A percentile compares a stretch with the other conserved stretches of the same genome.
Evolutionary conservation across 1,140 invertebrate species (phyloP).

Genomic region (Euwallacea fornicatus): DNA sequence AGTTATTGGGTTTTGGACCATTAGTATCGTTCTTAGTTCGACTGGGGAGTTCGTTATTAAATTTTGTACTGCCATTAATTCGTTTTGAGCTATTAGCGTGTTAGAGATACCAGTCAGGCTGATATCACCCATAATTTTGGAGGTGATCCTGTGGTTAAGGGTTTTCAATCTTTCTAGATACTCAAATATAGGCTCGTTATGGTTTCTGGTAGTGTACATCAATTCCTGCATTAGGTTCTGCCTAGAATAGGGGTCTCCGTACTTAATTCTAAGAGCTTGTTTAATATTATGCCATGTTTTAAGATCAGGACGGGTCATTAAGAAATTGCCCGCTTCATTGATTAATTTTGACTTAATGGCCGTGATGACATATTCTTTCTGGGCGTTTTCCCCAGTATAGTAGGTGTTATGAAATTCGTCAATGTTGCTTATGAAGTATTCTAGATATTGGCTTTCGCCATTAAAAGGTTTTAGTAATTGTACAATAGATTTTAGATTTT

Average conservation of each 20-base stretch:
- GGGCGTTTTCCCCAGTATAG: not conserved
- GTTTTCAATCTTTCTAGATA: slow-evolving; percentile 17
- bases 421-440: not conserved
- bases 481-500: too few relatives aligned
- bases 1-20: slow-evolving; percentile 3
- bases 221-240: slow-evolving; percentile 16
- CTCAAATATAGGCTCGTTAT: slow-evolving; percentile 10
- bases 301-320: slow-evolving; percentile 16
- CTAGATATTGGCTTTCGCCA: too few relatives aligned
- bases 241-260: slow-evolving; percentile 9
- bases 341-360: slow-evolving; percentile 20
- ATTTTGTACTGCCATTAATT: slow-evolving; percentile 5
- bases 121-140: slow-evolving; percentile 12
- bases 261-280: slow-evolving; percentile 20
- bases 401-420: not conserved
- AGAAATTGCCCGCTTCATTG: slow-evolving; percentile 10
- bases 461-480: too few relatives aligned
- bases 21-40: slow-evolving; percentile 11
- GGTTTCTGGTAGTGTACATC: slow-evolving; percentile 15
- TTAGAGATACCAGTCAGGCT: not conserved
- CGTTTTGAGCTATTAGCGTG: slow-evolving; percentile 12
- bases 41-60: slow-evolving; percentile 13
- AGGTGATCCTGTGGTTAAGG: slow-evolving; percentile 12
- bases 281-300: slow-evolving; percentile 8
- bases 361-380: slow-evolving; percentile 7